Percentiles rank a stretch among this genome's conserved stretches.
phyloP scores from a whole-genome alignment of 2,113 vertebrate genomes.

The Syrrhaptes paradoxus region DNA sequence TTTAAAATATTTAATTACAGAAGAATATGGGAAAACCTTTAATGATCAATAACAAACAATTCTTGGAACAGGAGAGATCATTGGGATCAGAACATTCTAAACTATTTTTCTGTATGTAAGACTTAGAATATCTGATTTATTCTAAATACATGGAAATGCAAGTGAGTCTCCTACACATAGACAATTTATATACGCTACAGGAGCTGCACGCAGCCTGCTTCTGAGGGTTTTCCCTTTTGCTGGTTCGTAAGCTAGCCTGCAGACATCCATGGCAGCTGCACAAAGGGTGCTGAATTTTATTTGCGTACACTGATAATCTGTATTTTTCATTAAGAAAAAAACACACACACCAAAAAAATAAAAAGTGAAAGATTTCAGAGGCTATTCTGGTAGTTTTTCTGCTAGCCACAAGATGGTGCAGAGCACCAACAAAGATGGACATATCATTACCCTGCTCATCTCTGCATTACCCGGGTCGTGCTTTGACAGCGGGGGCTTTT shows the following conservation, averaged over 20 bases:
- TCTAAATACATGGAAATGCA: background rate
- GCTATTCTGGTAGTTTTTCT: constrained; percentile 9
- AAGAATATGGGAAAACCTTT: background rate
- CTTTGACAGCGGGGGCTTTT: background rate
- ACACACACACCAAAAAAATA: background rate
- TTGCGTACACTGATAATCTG: background rate
- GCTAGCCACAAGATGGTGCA: constrained; percentile 69
- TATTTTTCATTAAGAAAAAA: background rate
- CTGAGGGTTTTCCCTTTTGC: background rate
- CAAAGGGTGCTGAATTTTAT: background rate
- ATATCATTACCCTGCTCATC: background rate
- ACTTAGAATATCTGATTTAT: background rate
- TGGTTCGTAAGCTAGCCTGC: background rate
- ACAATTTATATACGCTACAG: background rate
- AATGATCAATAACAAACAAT: background rate
- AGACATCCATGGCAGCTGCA: background rate
- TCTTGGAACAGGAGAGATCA: background rate
- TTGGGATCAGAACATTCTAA: background rate
- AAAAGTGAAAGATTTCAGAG: background rate
- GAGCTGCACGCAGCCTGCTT: background rate
- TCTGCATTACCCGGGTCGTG: background rate
- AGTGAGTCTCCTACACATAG: background rate
- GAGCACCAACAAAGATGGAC: constrained; percentile 23
- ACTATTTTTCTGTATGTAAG: background rate
- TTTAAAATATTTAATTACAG: background rate